Base-by-base conservation (phyloP, 2,888 invertebrate species). In the Pterostichus madidus region DNA sequence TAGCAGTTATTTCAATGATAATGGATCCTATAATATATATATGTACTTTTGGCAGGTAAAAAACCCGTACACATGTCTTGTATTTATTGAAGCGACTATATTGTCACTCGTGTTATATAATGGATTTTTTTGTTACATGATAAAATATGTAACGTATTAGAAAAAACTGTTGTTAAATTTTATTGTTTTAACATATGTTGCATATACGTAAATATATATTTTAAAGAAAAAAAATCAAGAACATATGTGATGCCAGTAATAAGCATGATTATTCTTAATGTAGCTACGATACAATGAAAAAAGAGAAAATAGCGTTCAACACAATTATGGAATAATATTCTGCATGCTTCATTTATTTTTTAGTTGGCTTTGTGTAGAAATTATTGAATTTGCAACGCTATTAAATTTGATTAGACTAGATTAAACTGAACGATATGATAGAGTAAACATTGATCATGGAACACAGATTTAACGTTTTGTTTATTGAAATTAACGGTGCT, bases 11-110 rank as follows among this genome's bases (percentile, higher is more conserved):
- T 79, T 64, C 79, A 79, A 64, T 79, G 64, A 64, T 80, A 80
- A 79, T 79, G 31, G 64, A 4, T 39, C 6, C 32, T 35, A 64
- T 64, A 64, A 61, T 61, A 32, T 11, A 32, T 11, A 32, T 80
- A 80, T 80, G 80, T 80, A 80, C 80, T 35, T 80, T 71, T 80
- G 11, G 52, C 80, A 80, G 80, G 80, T 80, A 79, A 49, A 78
- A 80, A 80, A 80, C 49, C 52, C 24, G 10, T 78, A 78, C 78
- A 59, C 49, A 79, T 79, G 79, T 79, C 44, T 75, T 44, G 59
- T 79, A 75, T 75, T 75, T 75, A 75, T 61, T 24, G 61, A 64
- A 46, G 64, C 80, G 44, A 56, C 10, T 13, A 39, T 17, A 71
- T 15, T 24, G 24, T 6, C 68, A 71, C 68, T 44, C 68, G 68